A percentile compares a stretch with the other conserved stretches of the same genome.
Evolutionary conservation across 2,888 invertebrate species (phyloP).

Genomic region (Eupsilia transversa): DNA sequence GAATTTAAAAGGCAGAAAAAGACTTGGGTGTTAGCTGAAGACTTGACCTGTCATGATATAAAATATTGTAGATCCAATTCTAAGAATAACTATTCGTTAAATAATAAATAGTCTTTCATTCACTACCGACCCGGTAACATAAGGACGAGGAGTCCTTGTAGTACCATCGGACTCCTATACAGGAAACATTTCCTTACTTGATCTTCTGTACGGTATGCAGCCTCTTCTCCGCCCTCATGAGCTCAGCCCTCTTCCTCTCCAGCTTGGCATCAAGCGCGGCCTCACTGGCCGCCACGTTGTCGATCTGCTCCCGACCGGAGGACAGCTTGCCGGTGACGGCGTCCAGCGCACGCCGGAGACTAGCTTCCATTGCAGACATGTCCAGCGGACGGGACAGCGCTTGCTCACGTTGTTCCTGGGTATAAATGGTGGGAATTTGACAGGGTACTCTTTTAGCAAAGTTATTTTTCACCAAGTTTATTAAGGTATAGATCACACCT

Average conservation of each 20-base stretch:
- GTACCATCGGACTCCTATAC: background rate
- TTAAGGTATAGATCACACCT: constrained; percentile 86
- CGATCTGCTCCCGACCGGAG: constrained; percentile 94
- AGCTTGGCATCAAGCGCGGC: constrained; percentile 97
- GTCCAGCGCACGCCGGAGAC: constrained; percentile 94
- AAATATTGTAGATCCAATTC: background rate
- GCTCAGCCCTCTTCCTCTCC: constrained; percentile 96
- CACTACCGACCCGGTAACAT: background rate
- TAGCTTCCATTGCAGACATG: constrained; percentile 94
- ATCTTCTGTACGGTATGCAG: constrained; percentile 98
- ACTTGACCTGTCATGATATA: background rate
- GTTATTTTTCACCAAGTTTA: too few species aligned
- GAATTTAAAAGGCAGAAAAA: background rate
- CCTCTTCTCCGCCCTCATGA: constrained; percentile 98
- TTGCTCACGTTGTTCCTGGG: constrained; percentile 92
- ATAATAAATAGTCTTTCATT: background rate
- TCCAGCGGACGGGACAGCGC: constrained; percentile 96
- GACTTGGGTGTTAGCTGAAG: background rate
- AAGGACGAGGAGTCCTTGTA: too few species aligned
- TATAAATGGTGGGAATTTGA: too few species aligned
- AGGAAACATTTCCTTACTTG: constrained; percentile 92
- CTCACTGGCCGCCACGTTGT: constrained; percentile 96
- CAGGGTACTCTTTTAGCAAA: too few species aligned
- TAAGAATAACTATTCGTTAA: background rate
- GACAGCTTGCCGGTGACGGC: constrained; percentile 92